Evolutionary conservation across 2,797 vertebrate species (phyloP).

Genomic region (Cyprinella venusta): DNA sequence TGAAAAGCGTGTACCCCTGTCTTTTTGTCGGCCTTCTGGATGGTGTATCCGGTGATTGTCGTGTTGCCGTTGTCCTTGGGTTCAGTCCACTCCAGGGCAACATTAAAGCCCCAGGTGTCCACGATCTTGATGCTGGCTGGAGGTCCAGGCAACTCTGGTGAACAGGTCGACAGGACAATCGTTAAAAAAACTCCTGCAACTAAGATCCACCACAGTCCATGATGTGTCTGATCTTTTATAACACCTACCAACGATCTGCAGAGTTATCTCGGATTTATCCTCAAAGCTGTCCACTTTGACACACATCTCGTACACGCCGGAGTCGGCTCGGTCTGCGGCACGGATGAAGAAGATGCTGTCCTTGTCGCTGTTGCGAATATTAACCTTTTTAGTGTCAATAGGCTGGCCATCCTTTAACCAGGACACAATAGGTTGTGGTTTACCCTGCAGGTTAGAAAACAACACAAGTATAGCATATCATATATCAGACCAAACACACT

Average conservation of each 20-base stretch:
- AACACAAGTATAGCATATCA: background rate
- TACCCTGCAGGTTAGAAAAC: slow-evolving; percentile 77
- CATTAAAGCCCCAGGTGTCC: slow-evolving; percentile 95
- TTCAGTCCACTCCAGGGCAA: slow-evolving; percentile 88
- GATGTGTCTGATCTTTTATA: too few species aligned
- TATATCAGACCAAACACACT: background rate
- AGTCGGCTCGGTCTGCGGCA: slow-evolving; percentile 81
- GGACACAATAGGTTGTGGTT: slow-evolving; percentile 84
- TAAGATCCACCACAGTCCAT: background rate
- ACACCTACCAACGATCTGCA: slow-evolving; percentile 88
- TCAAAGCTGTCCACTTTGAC: slow-evolving; percentile 86
- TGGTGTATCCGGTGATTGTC: slow-evolving; percentile 89
- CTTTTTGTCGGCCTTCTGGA: slow-evolving; percentile 97
- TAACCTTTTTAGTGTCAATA: slow-evolving; percentile 83
- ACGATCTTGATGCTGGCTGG: slow-evolving; percentile 85
- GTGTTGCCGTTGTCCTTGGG: slow-evolving; percentile 90
- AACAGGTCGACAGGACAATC: background rate
- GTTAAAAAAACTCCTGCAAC: background rate
- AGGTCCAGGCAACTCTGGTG: slow-evolving; percentile 86
- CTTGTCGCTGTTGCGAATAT: slow-evolving; percentile 78
- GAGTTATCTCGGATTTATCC: slow-evolving; percentile 82
- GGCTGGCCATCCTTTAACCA: slow-evolving; percentile 87
- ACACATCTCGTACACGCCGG: slow-evolving; percentile 87
- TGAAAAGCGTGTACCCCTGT: slow-evolving; percentile 83
- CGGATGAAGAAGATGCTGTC: slow-evolving; percentile 97